Base-by-base conservation (phyloP, 1,140 invertebrate species). In the Geopemphigus sp. region DNA sequence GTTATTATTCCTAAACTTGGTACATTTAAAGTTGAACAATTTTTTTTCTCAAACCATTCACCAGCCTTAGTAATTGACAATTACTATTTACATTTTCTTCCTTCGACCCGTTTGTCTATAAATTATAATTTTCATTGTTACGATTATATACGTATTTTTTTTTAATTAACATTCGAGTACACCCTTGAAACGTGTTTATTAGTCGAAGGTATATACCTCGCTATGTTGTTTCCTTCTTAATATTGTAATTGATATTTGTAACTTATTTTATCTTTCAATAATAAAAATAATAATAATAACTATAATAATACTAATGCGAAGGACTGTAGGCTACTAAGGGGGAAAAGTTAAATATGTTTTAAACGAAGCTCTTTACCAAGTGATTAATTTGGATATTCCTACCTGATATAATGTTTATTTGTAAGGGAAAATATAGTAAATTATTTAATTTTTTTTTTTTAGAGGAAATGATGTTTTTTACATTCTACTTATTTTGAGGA, bases 401-500 rank as follows among this genome's bases (percentile, higher is more conserved):
- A 50, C 32, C 57, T 54, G 74, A 63, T 32, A 45, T 63, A 14
- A 63, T 78, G 47, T 78, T 78, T 78, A 61, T 78, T 78, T 47
- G 63, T 61, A 72, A 59, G 32, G 24, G 45, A 59, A 56, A 57
- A 6, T 45, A 45, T 76, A 76, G 47, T 72, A 5, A 54, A 72
- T 59, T 24, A 76, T 54, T 19, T 72, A 72, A 72, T 54, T 53
- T n/a, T n/a, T n/a, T n/a, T n/a, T n/a, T n/a, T 54, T n/a, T 61
- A 78, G n/a, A 78, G 12, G 74, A 78, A 61, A 78, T 78, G 74
- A 78, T 78, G 74, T 78, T 78, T 78, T 78, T 78, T 78, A 78
- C 74, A 78, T 78, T 78, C 54, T 59, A 78, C 24, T 61, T 78
- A 78, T 61, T 50, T 50, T 68, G 56, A 24, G 39, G 32, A 24